Evolutionary conservation across 2,888 invertebrate genomes (phyloP).

Genomic region (Ophion ellenae): DNA sequence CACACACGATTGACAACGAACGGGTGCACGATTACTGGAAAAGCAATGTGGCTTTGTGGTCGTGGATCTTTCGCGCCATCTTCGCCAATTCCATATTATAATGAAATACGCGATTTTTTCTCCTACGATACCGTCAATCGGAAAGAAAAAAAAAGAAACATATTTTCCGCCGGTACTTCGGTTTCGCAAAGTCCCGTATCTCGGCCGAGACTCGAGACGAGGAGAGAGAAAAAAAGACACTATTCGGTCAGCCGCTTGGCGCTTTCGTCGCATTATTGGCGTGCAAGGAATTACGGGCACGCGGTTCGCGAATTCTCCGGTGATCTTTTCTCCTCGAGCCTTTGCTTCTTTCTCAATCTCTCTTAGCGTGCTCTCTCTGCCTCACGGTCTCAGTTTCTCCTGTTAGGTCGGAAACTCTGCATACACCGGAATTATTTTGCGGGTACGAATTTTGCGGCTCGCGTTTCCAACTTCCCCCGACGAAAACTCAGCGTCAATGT

Average conservation of each 20-base stretch:
- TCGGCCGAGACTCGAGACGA: conserved; percentile 10
- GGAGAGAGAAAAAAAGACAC: conserved; percentile 45
- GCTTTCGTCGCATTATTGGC: conserved; percentile 44
- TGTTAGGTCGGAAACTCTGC: background rate
- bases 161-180: conserved; percentile 35
- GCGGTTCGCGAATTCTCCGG: conserved; percentile 41
- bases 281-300: conserved; percentile 41
- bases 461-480: conserved; percentile 38
- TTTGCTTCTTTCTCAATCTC: background rate
- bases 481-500: conserved; percentile 65
- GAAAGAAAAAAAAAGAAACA: background rate
- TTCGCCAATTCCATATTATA: conserved; percentile 78
- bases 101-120: conserved; percentile 58
- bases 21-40: conserved; percentile 40
- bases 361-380: background rate
- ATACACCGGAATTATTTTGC: background rate
- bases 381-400: background rate
- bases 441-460: background rate
- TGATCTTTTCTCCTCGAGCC: conserved; percentile 4
- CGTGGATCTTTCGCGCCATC: conserved; percentile 84
- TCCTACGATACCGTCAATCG: background rate
- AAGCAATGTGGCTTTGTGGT: conserved; percentile 75
- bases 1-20: conserved; percentile 67
- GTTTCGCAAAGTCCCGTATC: conserved; percentile 3
- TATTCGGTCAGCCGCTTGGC: conserved; percentile 72